Conservation (phyloP, 1,140 invertebrate genomes). For the Delia radicum region DNA sequence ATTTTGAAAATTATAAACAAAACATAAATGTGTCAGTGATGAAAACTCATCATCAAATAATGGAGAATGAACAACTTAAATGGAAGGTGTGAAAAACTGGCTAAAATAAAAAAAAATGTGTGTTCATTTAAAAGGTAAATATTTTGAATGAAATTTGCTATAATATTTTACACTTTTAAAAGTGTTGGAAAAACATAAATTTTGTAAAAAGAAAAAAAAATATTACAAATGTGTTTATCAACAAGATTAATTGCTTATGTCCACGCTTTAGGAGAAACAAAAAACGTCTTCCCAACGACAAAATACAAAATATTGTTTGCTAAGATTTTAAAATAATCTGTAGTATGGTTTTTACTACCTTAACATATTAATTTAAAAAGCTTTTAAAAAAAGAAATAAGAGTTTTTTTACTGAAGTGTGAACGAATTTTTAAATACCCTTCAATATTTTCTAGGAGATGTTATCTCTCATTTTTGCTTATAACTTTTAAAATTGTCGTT, state of each 20-base stretch:
- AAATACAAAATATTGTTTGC: neutral
- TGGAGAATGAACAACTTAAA: constrained; percentile 6
- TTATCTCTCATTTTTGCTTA: no score
- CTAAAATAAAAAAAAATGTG: neutral
- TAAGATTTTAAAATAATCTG: neutral
- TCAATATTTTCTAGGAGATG: no score
- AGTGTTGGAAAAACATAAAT: no score
- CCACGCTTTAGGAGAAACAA: constrained; percentile 23
- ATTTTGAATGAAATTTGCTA: neutral
- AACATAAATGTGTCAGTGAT: constrained; percentile 54
- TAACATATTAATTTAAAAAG: neutral
- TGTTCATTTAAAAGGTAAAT: neutral
- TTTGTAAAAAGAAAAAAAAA: neutral
- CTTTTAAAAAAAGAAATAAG: no score
- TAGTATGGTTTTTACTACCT: neutral
- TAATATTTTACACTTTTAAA: no score
- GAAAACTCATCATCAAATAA: constrained; percentile 40
- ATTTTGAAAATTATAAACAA: constrained; percentile 53
- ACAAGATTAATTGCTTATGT: constrained; percentile 53
- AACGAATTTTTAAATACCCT: no score
- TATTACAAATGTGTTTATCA: neutral
- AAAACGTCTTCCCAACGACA: neutral
- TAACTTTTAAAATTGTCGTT: no score
- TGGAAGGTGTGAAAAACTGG: constrained; percentile 44
- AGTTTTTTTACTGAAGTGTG: neutral